These are phyloP conservation scores for Mohoua ochrocephala DNA, from an alignment of 2,113 vertebrate species.

Conservation along the genomic window DNA sequence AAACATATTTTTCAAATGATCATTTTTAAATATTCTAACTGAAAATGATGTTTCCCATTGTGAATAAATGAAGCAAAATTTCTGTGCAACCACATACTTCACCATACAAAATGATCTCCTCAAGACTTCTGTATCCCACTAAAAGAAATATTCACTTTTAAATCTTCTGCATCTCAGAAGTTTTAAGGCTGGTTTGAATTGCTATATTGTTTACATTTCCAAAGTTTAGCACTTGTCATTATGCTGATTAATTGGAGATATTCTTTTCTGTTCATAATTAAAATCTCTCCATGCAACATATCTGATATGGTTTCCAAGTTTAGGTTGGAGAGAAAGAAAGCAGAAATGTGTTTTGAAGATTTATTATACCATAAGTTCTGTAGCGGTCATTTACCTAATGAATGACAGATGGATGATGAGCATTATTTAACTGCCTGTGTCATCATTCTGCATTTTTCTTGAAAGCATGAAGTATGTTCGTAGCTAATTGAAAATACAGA, in stretches of 20 bases:
- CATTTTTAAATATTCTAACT: neutral
- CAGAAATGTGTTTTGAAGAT: neutral
- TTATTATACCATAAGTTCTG: neutral
- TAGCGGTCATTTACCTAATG: neutral
- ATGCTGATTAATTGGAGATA: neutral
- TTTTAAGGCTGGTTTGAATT: neutral
- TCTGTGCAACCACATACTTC: neutral
- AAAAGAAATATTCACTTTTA: neutral
- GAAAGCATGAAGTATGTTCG: conserved; percentile 5
- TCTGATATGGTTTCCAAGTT: neutral
- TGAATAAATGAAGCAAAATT: neutral
- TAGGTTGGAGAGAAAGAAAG: neutral
- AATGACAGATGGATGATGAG: neutral
- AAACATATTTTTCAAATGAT: neutral
- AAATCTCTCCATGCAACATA: neutral
- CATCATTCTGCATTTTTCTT: conserved; percentile 30
- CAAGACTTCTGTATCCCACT: neutral
- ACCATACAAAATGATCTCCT: neutral
- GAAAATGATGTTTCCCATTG: neutral
- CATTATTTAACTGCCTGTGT: neutral
- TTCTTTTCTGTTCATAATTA: neutral
- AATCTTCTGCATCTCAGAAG: neutral
- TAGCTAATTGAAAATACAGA: conserved; percentile 54
- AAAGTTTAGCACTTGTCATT: neutral
- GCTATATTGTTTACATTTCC: neutral